phyloP scores from a whole-genome alignment of 2,797 vertebrate species.

The Sebastes matsubarae region DNA sequence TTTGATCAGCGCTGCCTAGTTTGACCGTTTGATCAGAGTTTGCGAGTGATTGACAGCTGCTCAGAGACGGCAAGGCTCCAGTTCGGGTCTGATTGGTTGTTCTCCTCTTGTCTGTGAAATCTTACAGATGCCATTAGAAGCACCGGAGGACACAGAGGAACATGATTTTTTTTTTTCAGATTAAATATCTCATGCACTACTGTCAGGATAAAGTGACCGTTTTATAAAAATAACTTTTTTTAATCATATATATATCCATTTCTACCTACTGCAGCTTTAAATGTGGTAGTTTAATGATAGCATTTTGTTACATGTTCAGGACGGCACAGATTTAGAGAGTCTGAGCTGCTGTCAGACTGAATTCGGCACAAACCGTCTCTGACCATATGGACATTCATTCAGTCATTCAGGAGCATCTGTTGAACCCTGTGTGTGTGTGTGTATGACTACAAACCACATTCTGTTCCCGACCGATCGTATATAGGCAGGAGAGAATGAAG shows the following conservation, averaged over 20 bases:
- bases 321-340: not conserved
- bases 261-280: not conserved
- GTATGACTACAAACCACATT: conserved; percentile 31
- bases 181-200: too few relatives aligned
- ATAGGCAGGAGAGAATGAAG: conserved; percentile 3
- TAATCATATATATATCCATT: too few relatives aligned
- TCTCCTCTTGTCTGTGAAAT: too few relatives aligned
- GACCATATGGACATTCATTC: conserved; percentile 25
- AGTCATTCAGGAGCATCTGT: conserved; percentile 43
- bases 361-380: conserved; percentile 9
- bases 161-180: too few relatives aligned
- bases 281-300: not conserved
- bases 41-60: too few relatives aligned
- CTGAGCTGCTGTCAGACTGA: conserved; percentile 22
- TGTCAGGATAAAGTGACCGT: too few relatives aligned
- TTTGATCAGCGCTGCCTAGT: too few relatives aligned
- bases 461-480: not conserved
- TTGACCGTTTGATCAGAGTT: too few relatives aligned
- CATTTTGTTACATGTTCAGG: not conserved
- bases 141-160: too few relatives aligned
- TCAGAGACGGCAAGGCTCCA: too few relatives aligned
- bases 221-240: too few relatives aligned
- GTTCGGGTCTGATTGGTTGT: accelerated
- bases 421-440: not conserved
- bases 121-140: too few relatives aligned